phyloP scores from a whole-genome alignment of 2,888 invertebrate genomes.

The Napeogenes sylphis region DNA sequence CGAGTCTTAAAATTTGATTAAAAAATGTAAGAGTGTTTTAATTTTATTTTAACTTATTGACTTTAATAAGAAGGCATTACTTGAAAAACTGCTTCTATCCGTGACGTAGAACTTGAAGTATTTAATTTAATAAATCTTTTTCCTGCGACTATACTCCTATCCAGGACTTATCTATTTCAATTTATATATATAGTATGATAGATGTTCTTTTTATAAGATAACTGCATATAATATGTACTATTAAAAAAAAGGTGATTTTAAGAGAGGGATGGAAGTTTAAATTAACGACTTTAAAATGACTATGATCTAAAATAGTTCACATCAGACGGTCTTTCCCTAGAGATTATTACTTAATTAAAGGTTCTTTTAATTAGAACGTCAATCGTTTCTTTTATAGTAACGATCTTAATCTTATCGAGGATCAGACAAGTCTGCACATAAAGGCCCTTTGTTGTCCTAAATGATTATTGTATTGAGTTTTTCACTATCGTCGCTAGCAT shows the following conservation, averaged over 20 bases:
- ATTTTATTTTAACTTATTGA: no score
- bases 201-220: no score
- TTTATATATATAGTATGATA: no score
- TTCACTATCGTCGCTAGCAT: slow-evolving; percentile 3
- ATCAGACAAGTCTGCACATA: slow-evolving; percentile 15
- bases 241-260: no score
- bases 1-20: slow-evolving; percentile 20
- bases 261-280: no score
- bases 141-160: no score
- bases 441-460: slow-evolving; percentile 21
- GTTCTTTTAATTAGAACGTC: slow-evolving; percentile 28
- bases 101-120: no score
- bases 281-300: neutral
- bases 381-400: slow-evolving; percentile 29
- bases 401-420: slow-evolving; percentile 28
- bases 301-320: slow-evolving; percentile 17
- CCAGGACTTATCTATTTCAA: no score
- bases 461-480: slow-evolving; percentile 25
- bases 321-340: slow-evolving; percentile 14
- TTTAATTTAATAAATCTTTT: no score
- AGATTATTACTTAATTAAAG: slow-evolving; percentile 30
- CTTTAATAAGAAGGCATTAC: no score
- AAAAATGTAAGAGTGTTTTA: neutral
- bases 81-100: no score
- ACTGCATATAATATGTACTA: neutral